A percentile compares a stretch with the other conserved stretches of the same genome.
Conservation (phyloP, 2,113 vertebrate genomes). For the Taxidea taxus region DNA sequence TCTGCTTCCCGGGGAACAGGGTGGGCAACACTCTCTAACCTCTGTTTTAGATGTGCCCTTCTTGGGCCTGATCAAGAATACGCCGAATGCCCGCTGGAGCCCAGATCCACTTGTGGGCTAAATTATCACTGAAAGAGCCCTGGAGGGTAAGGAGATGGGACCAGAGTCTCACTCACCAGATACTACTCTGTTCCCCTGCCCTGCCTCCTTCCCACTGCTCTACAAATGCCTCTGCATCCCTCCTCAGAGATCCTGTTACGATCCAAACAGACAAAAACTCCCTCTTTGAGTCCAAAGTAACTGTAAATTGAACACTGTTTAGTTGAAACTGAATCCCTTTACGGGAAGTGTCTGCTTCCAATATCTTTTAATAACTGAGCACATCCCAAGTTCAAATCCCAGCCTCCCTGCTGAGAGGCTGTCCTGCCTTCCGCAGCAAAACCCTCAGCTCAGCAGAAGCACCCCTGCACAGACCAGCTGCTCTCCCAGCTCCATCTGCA, state of each 20-base stretch:
- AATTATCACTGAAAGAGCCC: neutral
- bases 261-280: constrained; percentile 36
- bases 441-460: neutral
- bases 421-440: neutral
- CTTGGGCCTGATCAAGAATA: neutral
- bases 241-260: constrained; percentile 28
- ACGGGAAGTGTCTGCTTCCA: constrained; percentile 50
- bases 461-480: neutral
- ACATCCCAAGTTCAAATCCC: constrained; percentile 49
- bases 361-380: constrained; percentile 42
- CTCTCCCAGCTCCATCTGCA: neutral
- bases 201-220: neutral
- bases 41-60: neutral
- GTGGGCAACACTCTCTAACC: neutral
- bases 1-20: neutral
- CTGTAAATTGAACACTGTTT: constrained; percentile 47
- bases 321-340: constrained; percentile 48
- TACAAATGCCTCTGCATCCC: neutral
- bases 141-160: neutral
- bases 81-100: neutral
- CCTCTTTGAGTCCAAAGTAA: constrained; percentile 37
- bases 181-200: neutral
- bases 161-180: neutral
- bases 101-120: neutral
- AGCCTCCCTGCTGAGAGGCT: neutral